These are phyloP conservation scores for Marasmarcha lunaedactyla DNA, from an alignment of 2,888 invertebrate species.

Conservation along the genomic window DNA sequence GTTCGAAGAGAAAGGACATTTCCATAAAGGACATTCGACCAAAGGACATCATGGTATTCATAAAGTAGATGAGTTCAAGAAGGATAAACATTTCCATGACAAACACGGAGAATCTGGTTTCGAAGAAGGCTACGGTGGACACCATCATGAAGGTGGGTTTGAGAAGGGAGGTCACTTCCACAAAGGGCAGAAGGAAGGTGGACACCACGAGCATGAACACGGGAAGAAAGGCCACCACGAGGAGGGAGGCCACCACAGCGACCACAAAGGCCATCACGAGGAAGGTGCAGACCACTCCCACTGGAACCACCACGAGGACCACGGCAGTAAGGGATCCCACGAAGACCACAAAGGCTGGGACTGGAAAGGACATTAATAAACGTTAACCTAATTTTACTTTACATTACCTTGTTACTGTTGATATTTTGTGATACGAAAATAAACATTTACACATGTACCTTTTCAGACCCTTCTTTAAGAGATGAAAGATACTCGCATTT, in stretches of 20 bases:
- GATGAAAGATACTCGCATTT: too few species aligned
- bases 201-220: slow-evolving; percentile 80
- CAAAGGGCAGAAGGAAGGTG: slow-evolving; percentile 81
- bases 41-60: slow-evolving; percentile 88
- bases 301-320: slow-evolving; percentile 76
- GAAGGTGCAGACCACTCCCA: slow-evolving; percentile 81
- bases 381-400: background rate
- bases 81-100: slow-evolving; percentile 88
- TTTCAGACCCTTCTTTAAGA: too few species aligned
- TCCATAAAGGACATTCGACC: slow-evolving; percentile 85
- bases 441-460: slow-evolving; percentile 15
- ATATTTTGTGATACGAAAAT: slow-evolving; percentile 39
- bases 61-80: slow-evolving; percentile 87
- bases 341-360: slow-evolving; percentile 85
- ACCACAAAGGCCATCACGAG: slow-evolving; percentile 82
- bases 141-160: slow-evolving; percentile 80
- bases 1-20: slow-evolving; percentile 73
- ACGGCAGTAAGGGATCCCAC: slow-evolving; percentile 82
- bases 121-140: slow-evolving; percentile 83
- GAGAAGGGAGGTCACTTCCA: slow-evolving; percentile 85
- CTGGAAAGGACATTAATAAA: slow-evolving; percentile 60
- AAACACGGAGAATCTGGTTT: slow-evolving; percentile 86
- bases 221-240: slow-evolving; percentile 83
- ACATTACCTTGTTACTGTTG: slow-evolving; percentile 35
- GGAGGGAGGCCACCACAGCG: slow-evolving; percentile 82